Evolutionary conservation across 2,797 vertebrate genomes (phyloP).

Genomic region (Manis javanica): DNA sequence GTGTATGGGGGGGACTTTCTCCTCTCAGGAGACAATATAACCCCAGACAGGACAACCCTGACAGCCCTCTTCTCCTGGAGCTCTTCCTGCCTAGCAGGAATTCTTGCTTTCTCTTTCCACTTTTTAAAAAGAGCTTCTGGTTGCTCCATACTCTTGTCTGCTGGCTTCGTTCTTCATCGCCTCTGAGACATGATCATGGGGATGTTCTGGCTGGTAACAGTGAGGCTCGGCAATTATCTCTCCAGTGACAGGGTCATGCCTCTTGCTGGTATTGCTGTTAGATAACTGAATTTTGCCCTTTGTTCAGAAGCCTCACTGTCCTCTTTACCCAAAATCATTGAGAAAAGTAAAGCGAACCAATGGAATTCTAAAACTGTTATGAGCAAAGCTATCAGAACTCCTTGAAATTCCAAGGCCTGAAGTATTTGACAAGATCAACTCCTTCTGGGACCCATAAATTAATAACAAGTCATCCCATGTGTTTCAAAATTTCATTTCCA

Average conservation of each 20-base stretch:
- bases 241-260: not conserved
- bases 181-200: no score
- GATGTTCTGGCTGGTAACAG: no score
- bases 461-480: not conserved
- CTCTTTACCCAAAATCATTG: not conserved
- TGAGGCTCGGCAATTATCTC: not conserved
- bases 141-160: no score
- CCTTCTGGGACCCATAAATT: not conserved
- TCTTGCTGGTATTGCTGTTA: not conserved
- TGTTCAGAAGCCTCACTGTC: not conserved
- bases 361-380: not conserved
- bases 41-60: no score
- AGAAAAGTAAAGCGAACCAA: not conserved
- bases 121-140: no score
- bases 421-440: not conserved
- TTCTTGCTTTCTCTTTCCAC: no score
- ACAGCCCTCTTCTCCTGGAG: no score
- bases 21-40: no score
- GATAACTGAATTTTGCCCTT: not conserved
- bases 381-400: not conserved
- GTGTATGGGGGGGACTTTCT: no score
- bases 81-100: no score
- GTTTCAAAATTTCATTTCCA: not conserved
- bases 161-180: no score
- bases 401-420: not conserved